Evolutionary conservation across 2,113 vertebrate genomes (phyloP).

Genomic region (Vulpes ferrilata): DNA sequence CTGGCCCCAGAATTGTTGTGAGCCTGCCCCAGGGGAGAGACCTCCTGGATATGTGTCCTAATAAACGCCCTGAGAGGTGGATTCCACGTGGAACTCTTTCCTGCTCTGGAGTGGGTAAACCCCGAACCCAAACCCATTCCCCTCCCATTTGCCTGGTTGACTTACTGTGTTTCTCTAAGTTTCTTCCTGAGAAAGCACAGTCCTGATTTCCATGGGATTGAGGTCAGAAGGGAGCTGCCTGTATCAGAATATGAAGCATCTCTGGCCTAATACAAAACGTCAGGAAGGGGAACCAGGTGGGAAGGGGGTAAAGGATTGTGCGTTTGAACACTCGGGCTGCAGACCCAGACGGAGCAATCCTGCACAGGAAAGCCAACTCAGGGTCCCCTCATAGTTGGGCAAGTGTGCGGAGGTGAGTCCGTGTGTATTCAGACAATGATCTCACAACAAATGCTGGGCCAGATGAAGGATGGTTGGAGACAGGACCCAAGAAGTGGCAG

Average conservation of each 20-base stretch:
- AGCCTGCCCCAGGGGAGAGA: not conserved
- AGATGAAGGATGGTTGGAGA: not conserved
- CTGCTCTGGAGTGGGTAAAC: not conserved
- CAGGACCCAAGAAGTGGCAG: not conserved
- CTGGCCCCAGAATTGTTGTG: not conserved
- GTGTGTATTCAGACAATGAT: not conserved
- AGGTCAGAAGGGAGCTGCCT: not conserved
- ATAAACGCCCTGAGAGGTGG: not conserved
- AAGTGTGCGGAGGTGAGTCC: not conserved
- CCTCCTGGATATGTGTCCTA: not conserved
- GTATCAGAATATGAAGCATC: not conserved
- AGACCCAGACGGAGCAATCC: not conserved
- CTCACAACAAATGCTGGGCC: not conserved
- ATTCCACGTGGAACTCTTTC: not conserved
- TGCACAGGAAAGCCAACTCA: too few relatives aligned
- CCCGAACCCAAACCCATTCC: too few relatives aligned
- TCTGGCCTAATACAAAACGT: too few relatives aligned
- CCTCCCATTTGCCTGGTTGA: not conserved
- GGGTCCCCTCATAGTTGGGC: not conserved
- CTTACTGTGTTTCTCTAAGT: not conserved
- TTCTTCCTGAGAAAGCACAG: not conserved
- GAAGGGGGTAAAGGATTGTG: not conserved
- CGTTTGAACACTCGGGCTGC: not conserved
- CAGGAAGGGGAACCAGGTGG: not conserved
- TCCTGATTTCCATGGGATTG: not conserved